Base-by-base conservation (phyloP, 2,888 invertebrate genomes). In the Caenorhabditis japonica region DNA sequence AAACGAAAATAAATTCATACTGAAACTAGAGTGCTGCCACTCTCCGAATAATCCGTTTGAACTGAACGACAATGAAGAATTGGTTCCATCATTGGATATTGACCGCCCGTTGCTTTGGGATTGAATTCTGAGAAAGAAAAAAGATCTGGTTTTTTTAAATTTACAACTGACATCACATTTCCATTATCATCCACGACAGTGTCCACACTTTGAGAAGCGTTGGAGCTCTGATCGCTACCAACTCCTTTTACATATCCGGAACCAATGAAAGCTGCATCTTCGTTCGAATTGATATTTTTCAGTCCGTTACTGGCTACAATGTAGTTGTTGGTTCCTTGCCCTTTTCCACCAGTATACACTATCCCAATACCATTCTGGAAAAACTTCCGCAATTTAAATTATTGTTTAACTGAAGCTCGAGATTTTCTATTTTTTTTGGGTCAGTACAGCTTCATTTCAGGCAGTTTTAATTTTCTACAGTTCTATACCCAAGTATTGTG, bases 261-360 rank as follows among this genome's bases (percentile, higher is more conserved):
- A 13, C 80, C 80, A 33, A 82, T 66, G 15, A 80, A 76, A 38
- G 80, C 81, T 81, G 25, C 80, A 43, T 77, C 79, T 62, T 79
- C 79, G 15, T 80, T 72, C 3, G 62, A 44, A 30, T 82, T 75
- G n/a, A 77, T 59, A 13, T 78, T 70, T 62, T 82, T 79, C 13
- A 80, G 27, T 33, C 82, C 82, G 39, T 78, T 79, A 34, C 80
- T 78, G 1, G 76, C 80, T 0, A 76, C 73, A 73, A 82, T 75
- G 41, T 76, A 58, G 60, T 80, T 79, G 53, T 76, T 75, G 1
- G 47, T 59, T 27, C 79, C 75, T 30, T 73, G 66, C 2, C 66
- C 77, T 7, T 68, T 53, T 8, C 68, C 77, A 41, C 71, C 69
- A 46, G 72, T 69, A 17, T 64, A 46, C 15, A 80, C 64, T 4